Base-by-base conservation (phyloP, 2,888 invertebrate species). In the Gastrophysa polygoni region DNA sequence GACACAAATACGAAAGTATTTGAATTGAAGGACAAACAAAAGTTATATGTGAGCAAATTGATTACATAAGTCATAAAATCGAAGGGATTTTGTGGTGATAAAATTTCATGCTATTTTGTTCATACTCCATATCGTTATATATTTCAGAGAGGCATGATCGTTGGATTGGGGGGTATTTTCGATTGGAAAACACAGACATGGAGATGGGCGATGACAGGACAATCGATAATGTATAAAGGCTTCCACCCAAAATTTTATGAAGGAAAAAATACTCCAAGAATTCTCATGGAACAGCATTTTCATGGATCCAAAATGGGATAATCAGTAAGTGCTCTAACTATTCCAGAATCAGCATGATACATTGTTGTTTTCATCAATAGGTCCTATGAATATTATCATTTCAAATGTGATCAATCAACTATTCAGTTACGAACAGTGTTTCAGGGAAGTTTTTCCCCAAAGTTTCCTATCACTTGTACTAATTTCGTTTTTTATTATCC, bases 101-200 rank as follows among this genome's bases (percentile, higher is more conserved):
- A n/a, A n/a, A n/a, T n/a, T n/a, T 32, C 10, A 10, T 32, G 32
- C 10, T 32, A 32, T 32, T 32, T 10, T 49, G 10, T 51, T 51
- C 14, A 51, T 32, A 28, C 17, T 17, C 8, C 1, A 28, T 17
- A 8, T 51, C 4, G 17, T 2, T 32, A 10, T 38, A 38, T 10
- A 54, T 66, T 67, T 44, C 59, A 75, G 76, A 71, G 60, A 72
- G 65, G 54, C 82, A 85, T 21, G 90, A 90, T 68, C 85, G 92
- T 68, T 93, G 93, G 93, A 90, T 92, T 77, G 93, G 92, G 6
- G 92, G n/a, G 91, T 21, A 87, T 89, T 69, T 93, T 88, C 79
- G 89, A 92, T 81, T 87, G 87, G 85, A 83, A 84, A 46, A 84
- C 85, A 54, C 83, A 84, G 66, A 82, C 84, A n/a, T 92, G 92